These are phyloP conservation scores for Scaeva pyrastri DNA, from an alignment of 2,888 invertebrate genomes.

Conservation along the genomic window DNA sequence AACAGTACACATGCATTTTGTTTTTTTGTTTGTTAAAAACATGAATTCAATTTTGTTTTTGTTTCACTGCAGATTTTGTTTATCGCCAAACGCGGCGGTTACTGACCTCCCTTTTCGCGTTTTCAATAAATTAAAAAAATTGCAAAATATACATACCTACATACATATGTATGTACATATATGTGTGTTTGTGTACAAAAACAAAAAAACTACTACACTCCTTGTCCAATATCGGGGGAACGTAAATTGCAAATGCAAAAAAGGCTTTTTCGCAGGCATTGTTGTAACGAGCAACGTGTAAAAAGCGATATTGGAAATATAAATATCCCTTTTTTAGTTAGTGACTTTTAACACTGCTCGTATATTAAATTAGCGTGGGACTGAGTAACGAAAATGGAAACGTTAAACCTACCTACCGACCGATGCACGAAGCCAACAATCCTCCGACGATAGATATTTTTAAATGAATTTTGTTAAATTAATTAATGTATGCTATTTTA, in stretches of 20 bases:
- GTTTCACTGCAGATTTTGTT: conserved; percentile 52
- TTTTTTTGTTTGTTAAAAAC: conserved; percentile 22
- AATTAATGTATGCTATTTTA: conserved; percentile 8
- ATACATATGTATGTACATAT: too few relatives aligned
- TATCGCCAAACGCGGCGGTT: conserved; percentile 60
- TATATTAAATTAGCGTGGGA: conserved; percentile 40
- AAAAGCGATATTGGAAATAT: conserved; percentile 45
- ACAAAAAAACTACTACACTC: conserved; percentile 17
- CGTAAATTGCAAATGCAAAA: conserved; percentile 46
- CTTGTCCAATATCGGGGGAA: conserved; percentile 55
- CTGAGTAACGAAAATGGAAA: conserved; percentile 7
- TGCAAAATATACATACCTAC: too few relatives aligned
- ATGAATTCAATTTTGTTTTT: conserved; percentile 36
- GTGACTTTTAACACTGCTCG: conserved; percentile 47
- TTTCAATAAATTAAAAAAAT: conserved; percentile 48
- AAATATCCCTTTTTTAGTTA: conserved; percentile 68
- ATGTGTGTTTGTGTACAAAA: not conserved
- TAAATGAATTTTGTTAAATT: conserved; percentile 9
- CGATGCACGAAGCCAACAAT: too few relatives aligned
- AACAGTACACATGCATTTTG: conserved; percentile 7
- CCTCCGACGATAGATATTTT: conserved; percentile 10
- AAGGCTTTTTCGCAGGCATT: not conserved
- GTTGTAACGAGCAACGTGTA: not conserved
- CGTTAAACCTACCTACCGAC: not conserved
- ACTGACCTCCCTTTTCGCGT: conserved; percentile 43